phyloP scores from a whole-genome alignment of 1,140 invertebrate species.

The Microplitis demolitor region DNA sequence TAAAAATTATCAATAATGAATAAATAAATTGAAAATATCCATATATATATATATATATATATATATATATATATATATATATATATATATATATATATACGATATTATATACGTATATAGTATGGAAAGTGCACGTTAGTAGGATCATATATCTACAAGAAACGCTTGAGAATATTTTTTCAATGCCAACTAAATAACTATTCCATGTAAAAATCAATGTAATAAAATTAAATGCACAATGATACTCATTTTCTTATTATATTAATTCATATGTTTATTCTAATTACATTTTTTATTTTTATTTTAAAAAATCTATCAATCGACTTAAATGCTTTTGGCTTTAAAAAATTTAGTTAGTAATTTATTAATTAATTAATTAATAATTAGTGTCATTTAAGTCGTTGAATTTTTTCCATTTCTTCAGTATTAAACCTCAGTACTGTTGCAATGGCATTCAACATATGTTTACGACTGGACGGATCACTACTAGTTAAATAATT shows the following conservation, averaged over 20 bases:
- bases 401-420: conserved; percentile 68
- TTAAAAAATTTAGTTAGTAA: background rate
- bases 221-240: conserved; percentile 34
- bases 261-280: background rate
- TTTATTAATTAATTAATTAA: background rate
- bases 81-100: conserved; percentile 8
- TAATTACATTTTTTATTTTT: background rate
- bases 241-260: background rate
- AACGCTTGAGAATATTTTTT: conserved; percentile 38
- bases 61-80: conserved; percentile 12
- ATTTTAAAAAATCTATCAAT: background rate
- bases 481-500: conserved; percentile 79
- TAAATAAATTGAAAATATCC: conserved; percentile 1
- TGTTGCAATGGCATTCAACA: conserved; percentile 87
- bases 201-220: conserved; percentile 33
- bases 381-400: conserved; percentile 37
- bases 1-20: conserved; percentile 19
- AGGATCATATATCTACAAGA: conserved; percentile 27
- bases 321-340: background rate
- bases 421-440: conserved; percentile 78
- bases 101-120: conserved; percentile 9
- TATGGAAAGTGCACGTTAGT: conserved; percentile 24
- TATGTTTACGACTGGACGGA: conserved; percentile 72
- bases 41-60: conserved; percentile 4
- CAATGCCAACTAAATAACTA: conserved; percentile 34